These are phyloP conservation scores for Patiria pectinifera DNA, from an alignment of 53 echinoderm and acorn worm genomes.

Conservation along the genomic window DNA sequence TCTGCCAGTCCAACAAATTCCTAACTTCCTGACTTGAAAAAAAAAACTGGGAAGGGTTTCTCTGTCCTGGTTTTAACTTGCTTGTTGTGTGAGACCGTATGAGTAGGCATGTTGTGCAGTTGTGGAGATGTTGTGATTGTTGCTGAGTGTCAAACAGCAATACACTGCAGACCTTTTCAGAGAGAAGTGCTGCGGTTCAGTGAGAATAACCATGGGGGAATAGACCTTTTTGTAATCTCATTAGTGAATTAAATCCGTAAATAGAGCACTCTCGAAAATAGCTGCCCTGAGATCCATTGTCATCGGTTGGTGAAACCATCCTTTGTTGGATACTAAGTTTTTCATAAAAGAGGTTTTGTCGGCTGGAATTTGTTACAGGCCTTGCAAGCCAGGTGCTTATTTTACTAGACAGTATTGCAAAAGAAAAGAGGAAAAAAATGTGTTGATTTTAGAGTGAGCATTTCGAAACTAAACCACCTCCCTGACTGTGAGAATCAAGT, in stretches of 20 bases:
- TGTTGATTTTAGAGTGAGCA: not conserved
- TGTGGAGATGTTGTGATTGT: not conserved
- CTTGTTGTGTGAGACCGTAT: not conserved
- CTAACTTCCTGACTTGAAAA: not conserved
- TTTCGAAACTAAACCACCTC: constrained; percentile 15
- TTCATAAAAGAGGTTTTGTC: not conserved
- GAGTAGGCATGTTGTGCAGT: not conserved
- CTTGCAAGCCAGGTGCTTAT: not conserved
- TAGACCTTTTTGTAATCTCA: too few relatives aligned
- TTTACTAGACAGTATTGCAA: not conserved
- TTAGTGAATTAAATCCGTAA: too few relatives aligned
- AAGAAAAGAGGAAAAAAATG: not conserved
- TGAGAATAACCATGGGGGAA: too few relatives aligned
- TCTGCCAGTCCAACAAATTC: not conserved
- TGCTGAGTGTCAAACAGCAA: not conserved
- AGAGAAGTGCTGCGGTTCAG: not conserved
- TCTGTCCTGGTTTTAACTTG: not conserved
- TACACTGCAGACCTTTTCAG: not conserved
- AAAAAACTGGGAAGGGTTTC: not conserved
- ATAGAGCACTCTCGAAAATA: too few relatives aligned
- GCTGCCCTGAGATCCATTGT: too few relatives aligned
- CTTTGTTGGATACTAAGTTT: too few relatives aligned
- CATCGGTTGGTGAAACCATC: too few relatives aligned
- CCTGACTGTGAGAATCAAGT: not conserved
- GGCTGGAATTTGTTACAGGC: not conserved